Percentiles rank a stretch among this genome's conserved stretches.
Conservation (phyloP, 2,113 vertebrate species). For the Lutjanus erythropterus region DNA sequence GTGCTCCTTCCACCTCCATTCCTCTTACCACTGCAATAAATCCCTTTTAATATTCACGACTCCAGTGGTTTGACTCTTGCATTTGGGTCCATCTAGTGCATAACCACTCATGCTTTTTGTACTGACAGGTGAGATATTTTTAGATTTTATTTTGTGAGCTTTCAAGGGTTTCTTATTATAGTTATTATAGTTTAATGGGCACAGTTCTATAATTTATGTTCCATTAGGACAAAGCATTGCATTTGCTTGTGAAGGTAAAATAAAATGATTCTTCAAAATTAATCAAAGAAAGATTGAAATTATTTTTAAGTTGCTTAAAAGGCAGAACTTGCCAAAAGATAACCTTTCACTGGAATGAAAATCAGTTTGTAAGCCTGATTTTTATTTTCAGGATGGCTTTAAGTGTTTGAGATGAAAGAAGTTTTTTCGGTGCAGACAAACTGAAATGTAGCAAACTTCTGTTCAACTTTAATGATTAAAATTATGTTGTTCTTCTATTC, state of each 20-base stretch:
- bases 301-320: background rate
- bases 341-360: background rate
- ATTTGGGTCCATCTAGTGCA: no score
- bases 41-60: no score
- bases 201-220: background rate
- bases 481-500: background rate
- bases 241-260: background rate
- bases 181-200: background rate
- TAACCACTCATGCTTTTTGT: no score
- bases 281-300: background rate
- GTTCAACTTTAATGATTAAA: background rate
- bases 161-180: no score
- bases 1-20: no score
- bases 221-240: background rate
- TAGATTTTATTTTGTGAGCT: no score
- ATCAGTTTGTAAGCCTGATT: background rate
- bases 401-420: slow-evolving; percentile 9
- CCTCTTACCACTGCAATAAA: no score
- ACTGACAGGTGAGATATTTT: no score
- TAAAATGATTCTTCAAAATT: no score
- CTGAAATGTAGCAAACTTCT: background rate
- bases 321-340: background rate
- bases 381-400: background rate
- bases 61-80: no score
- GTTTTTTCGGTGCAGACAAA: background rate